A percentile compares a stretch with the other conserved stretches of the same genome.
Evolutionary conservation across 2,113 vertebrate genomes (phyloP).

Genomic region (Sterrhoptilus dennistouni): DNA sequence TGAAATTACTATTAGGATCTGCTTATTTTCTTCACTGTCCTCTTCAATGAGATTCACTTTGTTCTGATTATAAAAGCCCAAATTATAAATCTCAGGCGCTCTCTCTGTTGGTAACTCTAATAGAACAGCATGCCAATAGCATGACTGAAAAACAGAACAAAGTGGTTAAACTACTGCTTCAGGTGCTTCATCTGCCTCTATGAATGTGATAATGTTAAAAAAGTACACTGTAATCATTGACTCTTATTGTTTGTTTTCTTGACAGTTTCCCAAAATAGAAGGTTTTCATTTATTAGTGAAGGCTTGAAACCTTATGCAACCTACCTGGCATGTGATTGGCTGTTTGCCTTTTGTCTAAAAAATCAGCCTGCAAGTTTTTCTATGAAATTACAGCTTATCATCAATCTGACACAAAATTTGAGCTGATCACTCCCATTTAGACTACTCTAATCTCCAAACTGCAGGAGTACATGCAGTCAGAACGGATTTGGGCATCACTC

Average conservation of each 20-base stretch:
- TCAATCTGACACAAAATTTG: conserved; percentile 1
- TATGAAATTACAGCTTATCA: not conserved
- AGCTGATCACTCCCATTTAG: not conserved
- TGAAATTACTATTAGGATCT: not conserved
- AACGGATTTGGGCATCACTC: not conserved
- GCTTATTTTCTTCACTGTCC: not conserved
- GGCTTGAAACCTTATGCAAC: not conserved
- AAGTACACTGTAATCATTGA: rapidly evolving
- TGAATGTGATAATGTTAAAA: not conserved
- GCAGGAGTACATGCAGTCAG: not conserved
- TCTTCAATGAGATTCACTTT: not conserved
- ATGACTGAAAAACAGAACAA: not conserved
- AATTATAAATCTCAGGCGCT: not conserved
- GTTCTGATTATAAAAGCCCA: not conserved
- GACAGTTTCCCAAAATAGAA: not conserved
- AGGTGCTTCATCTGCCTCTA: not conserved
- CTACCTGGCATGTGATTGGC: not conserved
- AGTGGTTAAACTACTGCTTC: not conserved
- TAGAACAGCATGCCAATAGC: not conserved
- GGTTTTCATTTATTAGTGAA: not conserved
- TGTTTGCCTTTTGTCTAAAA: not conserved
- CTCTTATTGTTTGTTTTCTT: not conserved
- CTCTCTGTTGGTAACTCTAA: not conserved
- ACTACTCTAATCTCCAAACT: not conserved
- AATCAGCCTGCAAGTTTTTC: not conserved